These are phyloP conservation scores for Pseudochromis fuscus DNA, from an alignment of 2,797 vertebrate species.

Conservation along the genomic window DNA sequence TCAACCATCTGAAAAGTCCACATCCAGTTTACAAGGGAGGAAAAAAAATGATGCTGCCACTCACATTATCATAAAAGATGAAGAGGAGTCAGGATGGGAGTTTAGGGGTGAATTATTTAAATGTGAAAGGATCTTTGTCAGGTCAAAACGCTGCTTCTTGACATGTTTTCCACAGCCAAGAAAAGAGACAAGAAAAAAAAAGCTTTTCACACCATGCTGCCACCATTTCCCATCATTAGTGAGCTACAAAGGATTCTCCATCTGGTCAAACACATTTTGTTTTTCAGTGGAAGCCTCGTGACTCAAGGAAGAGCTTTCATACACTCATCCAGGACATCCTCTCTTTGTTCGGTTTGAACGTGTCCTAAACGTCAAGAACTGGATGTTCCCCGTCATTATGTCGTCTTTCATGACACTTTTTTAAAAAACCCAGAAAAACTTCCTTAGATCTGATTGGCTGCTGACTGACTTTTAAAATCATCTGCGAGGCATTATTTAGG, in stretches of 20 bases:
- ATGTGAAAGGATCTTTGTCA: conserved; percentile 68
- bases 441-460: conserved; percentile 16
- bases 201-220: conserved; percentile 13
- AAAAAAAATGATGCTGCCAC: conserved; percentile 30
- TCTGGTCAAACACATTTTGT: conserved; percentile 38
- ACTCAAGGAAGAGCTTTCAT: conserved; percentile 19
- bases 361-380: conserved; percentile 32
- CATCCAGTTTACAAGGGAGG: too few relatives aligned
- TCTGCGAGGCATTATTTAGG: background rate
- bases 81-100: conserved; percentile 47
- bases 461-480: conserved; percentile 12
- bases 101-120: conserved; percentile 58
- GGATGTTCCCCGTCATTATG: conserved; percentile 20
- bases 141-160: conserved; percentile 37
- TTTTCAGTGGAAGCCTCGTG: background rate
- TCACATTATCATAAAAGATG: conserved; percentile 41
- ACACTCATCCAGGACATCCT: background rate
- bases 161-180: conserved; percentile 42
- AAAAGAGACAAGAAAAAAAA: conserved; percentile 19
- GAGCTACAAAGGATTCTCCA: conserved; percentile 21
- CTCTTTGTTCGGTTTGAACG: conserved; percentile 1
- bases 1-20: conserved; percentile 25
- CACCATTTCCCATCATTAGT: conserved; percentile 36
- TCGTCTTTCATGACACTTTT: conserved; percentile 9
- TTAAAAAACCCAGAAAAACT: background rate